Evolutionary conservation across 2,797 vertebrate genomes (phyloP).

Genomic region (Propithecus deckenii): DNA sequence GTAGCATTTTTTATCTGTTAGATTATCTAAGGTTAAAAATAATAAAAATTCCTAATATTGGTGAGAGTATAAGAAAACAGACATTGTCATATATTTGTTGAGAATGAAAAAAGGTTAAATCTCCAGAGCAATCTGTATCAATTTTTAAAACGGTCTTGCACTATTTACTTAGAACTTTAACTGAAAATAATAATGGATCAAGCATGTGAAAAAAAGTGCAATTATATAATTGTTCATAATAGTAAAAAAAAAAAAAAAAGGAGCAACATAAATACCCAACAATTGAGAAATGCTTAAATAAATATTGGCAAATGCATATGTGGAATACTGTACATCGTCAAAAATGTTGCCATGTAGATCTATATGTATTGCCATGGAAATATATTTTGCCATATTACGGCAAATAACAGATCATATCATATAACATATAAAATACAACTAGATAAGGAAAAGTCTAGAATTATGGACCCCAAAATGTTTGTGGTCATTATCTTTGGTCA

Average conservation of each 20-base stretch:
- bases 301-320: neutral
- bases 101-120: neutral
- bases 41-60: neutral
- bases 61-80: neutral
- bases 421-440: neutral
- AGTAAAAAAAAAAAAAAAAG: neutral
- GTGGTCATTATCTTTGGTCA: neutral
- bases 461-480: neutral
- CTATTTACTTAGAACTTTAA: neutral
- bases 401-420: neutral
- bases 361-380: neutral
- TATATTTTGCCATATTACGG: neutral
- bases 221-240: neutral
- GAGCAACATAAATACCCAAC: neutral
- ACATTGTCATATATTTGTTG: neutral
- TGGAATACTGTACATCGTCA: neutral
- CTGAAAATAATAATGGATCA: neutral
- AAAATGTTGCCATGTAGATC: neutral
- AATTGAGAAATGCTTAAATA: neutral
- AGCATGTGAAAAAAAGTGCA: neutral
- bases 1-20: neutral
- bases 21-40: slow-evolving; percentile 26
- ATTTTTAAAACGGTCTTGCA: slow-evolving; percentile 3
- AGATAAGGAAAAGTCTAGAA: neutral
- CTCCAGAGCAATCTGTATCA: neutral